Percentiles rank a stretch among this genome's conserved stretches.
These are phyloP conservation scores for Leptodirus hochenwartii DNA, from an alignment of 2,888 invertebrate species.

Conservation along the genomic window DNA sequence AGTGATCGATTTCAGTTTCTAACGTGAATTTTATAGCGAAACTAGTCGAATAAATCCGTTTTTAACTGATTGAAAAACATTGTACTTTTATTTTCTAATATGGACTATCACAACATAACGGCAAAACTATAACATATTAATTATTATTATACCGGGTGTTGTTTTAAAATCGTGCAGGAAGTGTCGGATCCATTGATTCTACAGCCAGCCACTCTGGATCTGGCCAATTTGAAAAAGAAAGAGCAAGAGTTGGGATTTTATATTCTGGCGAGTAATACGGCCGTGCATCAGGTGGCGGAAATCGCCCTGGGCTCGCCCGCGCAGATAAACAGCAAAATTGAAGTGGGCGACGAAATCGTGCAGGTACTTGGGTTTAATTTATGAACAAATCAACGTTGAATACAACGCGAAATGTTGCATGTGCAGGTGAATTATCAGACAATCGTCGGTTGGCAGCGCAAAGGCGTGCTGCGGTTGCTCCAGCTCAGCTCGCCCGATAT, in stretches of 20 bases:
- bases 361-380: constrained; percentile 40
- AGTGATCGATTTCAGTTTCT: too few relatives aligned
- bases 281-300: constrained; percentile 65
- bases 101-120: too few relatives aligned
- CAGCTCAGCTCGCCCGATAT: constrained; percentile 68
- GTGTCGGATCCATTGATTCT: constrained; percentile 77
- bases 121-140: neutral
- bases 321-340: constrained; percentile 79
- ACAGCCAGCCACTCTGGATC: constrained; percentile 79
- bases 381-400: neutral
- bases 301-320: constrained; percentile 86
- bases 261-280: constrained; percentile 71
- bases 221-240: constrained; percentile 71
- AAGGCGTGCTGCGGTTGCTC: constrained; percentile 53
- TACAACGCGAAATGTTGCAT: constrained; percentile 9
- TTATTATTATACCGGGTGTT: constrained; percentile 1
- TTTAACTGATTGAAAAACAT: too few relatives aligned
- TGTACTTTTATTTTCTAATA: too few relatives aligned
- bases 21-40: too few relatives aligned
- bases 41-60: too few relatives aligned
- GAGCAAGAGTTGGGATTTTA: constrained; percentile 81
- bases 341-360: constrained; percentile 91
- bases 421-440: constrained; percentile 49
- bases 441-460: constrained; percentile 65
- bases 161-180: constrained; percentile 30